phyloP scores from a whole-genome alignment of 1,140 invertebrate species.

The Euura saliciscinereae region DNA sequence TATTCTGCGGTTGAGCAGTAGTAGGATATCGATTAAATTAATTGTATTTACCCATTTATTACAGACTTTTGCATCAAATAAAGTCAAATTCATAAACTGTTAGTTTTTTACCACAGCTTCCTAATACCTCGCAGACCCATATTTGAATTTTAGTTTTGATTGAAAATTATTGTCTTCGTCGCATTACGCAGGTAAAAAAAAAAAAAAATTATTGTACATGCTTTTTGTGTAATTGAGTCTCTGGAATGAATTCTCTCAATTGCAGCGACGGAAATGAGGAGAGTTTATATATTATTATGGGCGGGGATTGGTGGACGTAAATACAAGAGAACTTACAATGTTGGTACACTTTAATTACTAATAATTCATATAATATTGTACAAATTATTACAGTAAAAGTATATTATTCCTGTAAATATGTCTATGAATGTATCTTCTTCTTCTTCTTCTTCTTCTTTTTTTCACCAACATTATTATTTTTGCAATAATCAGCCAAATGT shows the following conservation, averaged over 20 bases:
- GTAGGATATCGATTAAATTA: neutral
- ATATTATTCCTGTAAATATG: slow-evolving; percentile 56
- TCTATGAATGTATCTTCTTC: slow-evolving; percentile 46
- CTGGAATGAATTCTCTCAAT: neutral
- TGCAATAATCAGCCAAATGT: slow-evolving; percentile 40
- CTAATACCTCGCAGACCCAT: neutral
- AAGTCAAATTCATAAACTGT: slow-evolving; percentile 4
- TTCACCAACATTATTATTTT: slow-evolving; percentile 49
- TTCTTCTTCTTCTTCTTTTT: slow-evolving; percentile 17
- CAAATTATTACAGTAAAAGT: slow-evolving; percentile 59
- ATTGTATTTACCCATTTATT: neutral
- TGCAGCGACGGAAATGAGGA: neutral
- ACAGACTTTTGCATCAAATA: neutral
- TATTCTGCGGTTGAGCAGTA: neutral
- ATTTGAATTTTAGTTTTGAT: too few species aligned
- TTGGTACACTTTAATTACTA: slow-evolving; percentile 59
- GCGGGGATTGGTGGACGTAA: neutral
- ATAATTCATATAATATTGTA: slow-evolving; percentile 57
- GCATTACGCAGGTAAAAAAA: neutral
- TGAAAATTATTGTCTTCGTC: too few species aligned
- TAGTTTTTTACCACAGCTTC: neutral
- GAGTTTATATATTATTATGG: neutral
- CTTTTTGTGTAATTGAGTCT: neutral
- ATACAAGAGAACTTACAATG: slow-evolving; percentile 44
- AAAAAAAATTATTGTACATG: neutral